phyloP scores from a whole-genome alignment of 2,888 invertebrate genomes.

The Aleiodes leptofemur region DNA sequence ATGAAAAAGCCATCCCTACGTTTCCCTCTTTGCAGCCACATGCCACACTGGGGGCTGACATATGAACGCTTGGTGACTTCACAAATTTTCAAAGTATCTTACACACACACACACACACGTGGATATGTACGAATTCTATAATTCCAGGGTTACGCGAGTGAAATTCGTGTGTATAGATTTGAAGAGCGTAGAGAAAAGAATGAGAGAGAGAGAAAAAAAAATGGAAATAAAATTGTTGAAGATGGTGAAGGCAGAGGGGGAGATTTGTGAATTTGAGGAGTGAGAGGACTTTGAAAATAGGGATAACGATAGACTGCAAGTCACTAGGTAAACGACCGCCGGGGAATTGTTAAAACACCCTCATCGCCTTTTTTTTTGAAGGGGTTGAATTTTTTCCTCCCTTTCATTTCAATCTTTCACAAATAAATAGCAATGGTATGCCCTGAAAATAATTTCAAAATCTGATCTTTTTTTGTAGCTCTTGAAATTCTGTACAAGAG shows the following conservation, averaged over 20 bases:
- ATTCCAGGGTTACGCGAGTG: constrained; percentile 54
- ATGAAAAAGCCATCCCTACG: constrained; percentile 45
- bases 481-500: too few relatives aligned
- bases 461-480: too few relatives aligned
- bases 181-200: constrained; percentile 61
- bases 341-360: constrained; percentile 72
- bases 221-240: constrained; percentile 34
- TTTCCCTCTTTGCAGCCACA: constrained; percentile 18
- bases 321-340: constrained; percentile 74
- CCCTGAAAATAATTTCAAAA: too few relatives aligned
- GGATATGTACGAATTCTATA: constrained; percentile 3
- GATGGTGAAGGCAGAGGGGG: constrained; percentile 42
- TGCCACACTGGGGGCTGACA: constrained; percentile 68
- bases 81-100: constrained; percentile 73
- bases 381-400: constrained; percentile 27
- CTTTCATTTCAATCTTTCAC: too few relatives aligned
- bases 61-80: constrained; percentile 74
- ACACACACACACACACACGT: constrained; percentile 52
- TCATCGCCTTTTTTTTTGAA: constrained; percentile 57
- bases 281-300: constrained; percentile 52
- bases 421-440: too few relatives aligned
- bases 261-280: constrained; percentile 44
- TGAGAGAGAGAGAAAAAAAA: constrained; percentile 38
- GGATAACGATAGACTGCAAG: constrained; percentile 73
- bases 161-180: constrained; percentile 70